Evolutionary conservation across 2,113 vertebrate genomes (phyloP).

Genomic region (Pelobates fuscus): DNA sequence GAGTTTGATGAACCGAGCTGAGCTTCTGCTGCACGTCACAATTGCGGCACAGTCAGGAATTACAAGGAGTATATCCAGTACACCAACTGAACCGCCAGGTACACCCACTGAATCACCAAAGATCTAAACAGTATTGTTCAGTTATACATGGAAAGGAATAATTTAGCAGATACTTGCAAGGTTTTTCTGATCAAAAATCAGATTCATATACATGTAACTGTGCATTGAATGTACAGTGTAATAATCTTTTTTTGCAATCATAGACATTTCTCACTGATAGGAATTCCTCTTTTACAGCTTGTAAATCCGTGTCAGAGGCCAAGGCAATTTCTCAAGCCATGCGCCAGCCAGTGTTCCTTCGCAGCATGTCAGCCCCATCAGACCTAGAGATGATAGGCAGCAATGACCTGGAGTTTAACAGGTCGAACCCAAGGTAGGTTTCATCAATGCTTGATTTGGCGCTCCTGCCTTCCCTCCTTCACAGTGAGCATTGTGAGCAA

Average conservation of each 20-base stretch:
- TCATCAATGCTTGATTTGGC: no score
- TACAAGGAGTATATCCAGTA: constrained; percentile 81
- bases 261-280: no score
- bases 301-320: constrained; percentile 88
- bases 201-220: no score
- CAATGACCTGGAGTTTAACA: constrained; percentile 90
- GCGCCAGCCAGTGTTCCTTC: constrained; percentile 93
- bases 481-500: no score
- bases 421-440: constrained; percentile 84
- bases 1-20: constrained; percentile 95
- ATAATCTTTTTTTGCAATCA: no score
- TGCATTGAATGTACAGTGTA: no score
- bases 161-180: no score
- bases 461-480: no score
- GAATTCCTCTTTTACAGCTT: constrained; percentile 68
- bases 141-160: no score
- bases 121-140: no score
- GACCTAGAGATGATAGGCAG: constrained; percentile 97
- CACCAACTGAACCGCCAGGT: constrained; percentile 91
- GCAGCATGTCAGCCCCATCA: constrained; percentile 96
- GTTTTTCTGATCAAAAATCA: no score
- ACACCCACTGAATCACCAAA: no score
- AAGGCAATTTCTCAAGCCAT: constrained; percentile 83
- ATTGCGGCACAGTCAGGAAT: constrained; percentile 90
- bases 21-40: constrained; percentile 91